phyloP scores from a whole-genome alignment of 30 jellyfish, hydroid and myxozoan genomes.

The Turritopsis rubra region DNA sequence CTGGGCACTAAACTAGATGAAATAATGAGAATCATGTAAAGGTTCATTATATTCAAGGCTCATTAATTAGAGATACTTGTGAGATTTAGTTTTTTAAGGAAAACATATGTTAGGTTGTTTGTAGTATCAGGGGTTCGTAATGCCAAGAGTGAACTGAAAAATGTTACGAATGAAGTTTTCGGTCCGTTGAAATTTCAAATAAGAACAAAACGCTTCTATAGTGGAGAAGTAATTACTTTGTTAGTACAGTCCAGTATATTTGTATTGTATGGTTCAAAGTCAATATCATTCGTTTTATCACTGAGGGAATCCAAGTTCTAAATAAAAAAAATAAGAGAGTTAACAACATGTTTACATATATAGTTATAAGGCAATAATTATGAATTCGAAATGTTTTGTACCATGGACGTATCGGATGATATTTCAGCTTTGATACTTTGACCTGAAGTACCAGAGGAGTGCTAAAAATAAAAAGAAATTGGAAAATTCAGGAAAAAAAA shows the following conservation, averaged over 20 bases:
- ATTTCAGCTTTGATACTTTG: neutral
- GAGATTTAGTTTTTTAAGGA: too few relatives aligned
- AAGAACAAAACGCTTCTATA: neutral
- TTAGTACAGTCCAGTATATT: neutral
- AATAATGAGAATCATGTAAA: too few relatives aligned
- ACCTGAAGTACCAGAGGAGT: neutral
- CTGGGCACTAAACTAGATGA: too few relatives aligned
- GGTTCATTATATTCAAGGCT: too few relatives aligned
- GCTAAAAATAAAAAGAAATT: too few relatives aligned
- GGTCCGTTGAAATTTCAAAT: too few relatives aligned
- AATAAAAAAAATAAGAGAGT: neutral
- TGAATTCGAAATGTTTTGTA: neutral
- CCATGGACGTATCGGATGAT: neutral
- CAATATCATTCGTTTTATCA: neutral
- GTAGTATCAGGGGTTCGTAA: too few relatives aligned
- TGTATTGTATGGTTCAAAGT: neutral
- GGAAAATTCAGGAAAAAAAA: neutral
- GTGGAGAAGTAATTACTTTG: neutral
- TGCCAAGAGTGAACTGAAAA: too few relatives aligned
- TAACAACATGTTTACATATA: neutral
- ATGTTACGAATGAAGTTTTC: too few relatives aligned
- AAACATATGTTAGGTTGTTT: too few relatives aligned
- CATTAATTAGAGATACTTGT: too few relatives aligned
- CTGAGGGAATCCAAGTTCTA: neutral
- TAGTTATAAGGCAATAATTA: neutral